Conservation (phyloP, 1,140 invertebrate genomes). For the Triops cancriformis region DNA sequence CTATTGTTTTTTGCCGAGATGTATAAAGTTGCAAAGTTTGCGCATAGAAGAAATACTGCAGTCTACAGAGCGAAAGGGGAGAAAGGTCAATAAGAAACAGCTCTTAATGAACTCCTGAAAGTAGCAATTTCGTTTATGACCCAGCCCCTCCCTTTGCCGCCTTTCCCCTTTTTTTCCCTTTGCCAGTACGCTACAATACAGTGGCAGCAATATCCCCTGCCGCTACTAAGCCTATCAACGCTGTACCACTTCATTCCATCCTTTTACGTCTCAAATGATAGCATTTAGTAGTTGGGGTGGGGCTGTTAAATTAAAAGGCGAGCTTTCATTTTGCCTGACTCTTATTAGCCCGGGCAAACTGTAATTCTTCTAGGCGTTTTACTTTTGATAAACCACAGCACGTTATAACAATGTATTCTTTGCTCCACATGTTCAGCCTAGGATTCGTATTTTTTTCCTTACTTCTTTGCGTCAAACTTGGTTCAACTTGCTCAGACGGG, state of each 20-base stretch:
- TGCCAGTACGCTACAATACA: not conserved
- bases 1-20: no score
- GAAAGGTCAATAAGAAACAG: conserved; percentile 4
- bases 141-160: not conserved
- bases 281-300: not conserved
- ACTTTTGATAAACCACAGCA: no score
- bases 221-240: conserved; percentile 5
- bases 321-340: not conserved
- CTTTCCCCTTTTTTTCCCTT: no score
- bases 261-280: not conserved
- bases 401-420: no score
- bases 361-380: no score
- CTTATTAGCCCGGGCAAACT: not conserved
- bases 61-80: not conserved
- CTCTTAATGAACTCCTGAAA: conserved; percentile 5
- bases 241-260: not conserved
- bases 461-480: no score
- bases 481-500: no score
- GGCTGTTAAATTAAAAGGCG: not conserved
- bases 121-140: not conserved
- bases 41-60: not conserved
- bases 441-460: no score
- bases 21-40: no score
- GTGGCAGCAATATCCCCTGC: not conserved
- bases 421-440: no score